These are phyloP conservation scores for Sminthopsis crassicaudata DNA, from an alignment of 2,113 vertebrate genomes.

Conservation along the genomic window DNA sequence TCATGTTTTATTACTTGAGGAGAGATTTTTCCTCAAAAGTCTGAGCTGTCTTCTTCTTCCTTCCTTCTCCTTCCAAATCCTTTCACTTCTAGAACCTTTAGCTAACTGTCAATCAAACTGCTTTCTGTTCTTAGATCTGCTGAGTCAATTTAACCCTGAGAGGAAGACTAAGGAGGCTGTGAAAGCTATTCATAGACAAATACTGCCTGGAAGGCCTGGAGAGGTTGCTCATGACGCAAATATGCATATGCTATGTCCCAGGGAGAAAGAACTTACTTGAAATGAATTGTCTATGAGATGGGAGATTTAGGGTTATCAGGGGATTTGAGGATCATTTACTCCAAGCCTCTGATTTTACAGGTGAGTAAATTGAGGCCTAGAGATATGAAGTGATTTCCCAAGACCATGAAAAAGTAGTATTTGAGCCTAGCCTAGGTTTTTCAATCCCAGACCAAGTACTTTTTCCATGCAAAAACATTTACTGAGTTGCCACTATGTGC, in stretches of 20 bases:
- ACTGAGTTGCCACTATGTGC: background rate
- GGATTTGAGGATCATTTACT: background rate
- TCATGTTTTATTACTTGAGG: background rate
- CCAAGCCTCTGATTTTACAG: background rate
- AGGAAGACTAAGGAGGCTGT: slow-evolving; percentile 76
- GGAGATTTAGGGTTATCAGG: background rate
- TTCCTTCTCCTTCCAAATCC: background rate
- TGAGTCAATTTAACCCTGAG: slow-evolving; percentile 66
- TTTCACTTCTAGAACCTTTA: slow-evolving; percentile 6
- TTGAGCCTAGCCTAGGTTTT: background rate
- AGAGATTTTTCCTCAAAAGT: slow-evolving; percentile 17
- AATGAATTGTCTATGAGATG: background rate
- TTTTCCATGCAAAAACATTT: background rate
- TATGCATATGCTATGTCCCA: slow-evolving; percentile 41
- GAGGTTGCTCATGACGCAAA: slow-evolving; percentile 75
- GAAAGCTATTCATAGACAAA: slow-evolving; percentile 77
- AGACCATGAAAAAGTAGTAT: background rate
- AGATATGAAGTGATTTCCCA: background rate
- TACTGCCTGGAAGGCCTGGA: slow-evolving; percentile 45
- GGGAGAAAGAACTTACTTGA: background rate
- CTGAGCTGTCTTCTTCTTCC: background rate
- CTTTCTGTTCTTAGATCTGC: slow-evolving; percentile 10
- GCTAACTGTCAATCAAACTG: slow-evolving; percentile 47
- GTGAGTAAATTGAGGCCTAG: background rate
- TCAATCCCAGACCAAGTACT: background rate